A percentile compares a stretch with the other conserved stretches of the same genome.
Evolutionary conservation across 2,797 vertebrate genomes (phyloP).

Genomic region (Stomatorhinus walkeri): DNA sequence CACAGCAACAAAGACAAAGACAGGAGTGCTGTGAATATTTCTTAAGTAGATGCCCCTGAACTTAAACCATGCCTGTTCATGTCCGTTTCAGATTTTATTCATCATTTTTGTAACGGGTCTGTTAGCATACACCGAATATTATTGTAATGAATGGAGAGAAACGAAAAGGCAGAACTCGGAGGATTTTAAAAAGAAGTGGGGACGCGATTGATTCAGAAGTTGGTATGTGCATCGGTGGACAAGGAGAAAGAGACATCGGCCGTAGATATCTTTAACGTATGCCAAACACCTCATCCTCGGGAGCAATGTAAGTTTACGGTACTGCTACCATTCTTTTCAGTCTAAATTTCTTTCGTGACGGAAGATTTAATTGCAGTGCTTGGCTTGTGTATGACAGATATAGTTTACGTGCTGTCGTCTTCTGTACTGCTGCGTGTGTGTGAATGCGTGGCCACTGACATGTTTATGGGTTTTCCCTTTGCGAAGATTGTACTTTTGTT

Average conservation of each 20-base stretch:
- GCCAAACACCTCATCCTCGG: not conserved
- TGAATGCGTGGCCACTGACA: not conserved
- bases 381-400: not conserved
- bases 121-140: not conserved
- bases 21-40: not conserved
- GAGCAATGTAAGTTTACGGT: not conserved
- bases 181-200: not conserved
- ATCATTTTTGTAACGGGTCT: not conserved
- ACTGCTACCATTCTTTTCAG: slow-evolving; percentile 6
- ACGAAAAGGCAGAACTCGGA: not conserved
- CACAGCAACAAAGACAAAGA: not conserved
- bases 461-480: not conserved
- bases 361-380: slow-evolving; percentile 10
- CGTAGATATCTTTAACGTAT: not conserved
- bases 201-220: not conserved
- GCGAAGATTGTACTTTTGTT: not conserved
- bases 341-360: slow-evolving; percentile 17
- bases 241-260: not conserved
- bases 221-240: not conserved
- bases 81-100: not conserved
- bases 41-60: not conserved
- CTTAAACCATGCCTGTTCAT: not conserved
- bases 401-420: not conserved
- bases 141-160: not conserved
- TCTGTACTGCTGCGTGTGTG: not conserved